These are phyloP conservation scores for Benitochromis conjunctus DNA, from an alignment of 2,113 vertebrate genomes.

Conservation along the genomic window DNA sequence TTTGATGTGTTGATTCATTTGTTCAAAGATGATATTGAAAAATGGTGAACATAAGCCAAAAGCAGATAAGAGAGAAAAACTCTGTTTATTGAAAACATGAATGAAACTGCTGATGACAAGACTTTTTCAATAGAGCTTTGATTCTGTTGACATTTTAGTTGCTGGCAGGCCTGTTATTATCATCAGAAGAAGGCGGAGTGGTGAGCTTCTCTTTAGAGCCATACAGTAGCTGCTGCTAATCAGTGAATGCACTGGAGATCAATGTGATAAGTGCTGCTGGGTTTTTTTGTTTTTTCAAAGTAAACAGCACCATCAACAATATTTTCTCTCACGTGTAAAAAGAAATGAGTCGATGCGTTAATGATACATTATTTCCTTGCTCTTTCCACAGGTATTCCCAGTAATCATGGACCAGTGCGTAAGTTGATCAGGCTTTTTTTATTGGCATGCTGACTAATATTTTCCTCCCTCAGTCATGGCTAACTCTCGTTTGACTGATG, in stretches of 20 bases:
- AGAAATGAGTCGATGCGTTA: not conserved
- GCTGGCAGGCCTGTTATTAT: slow-evolving; percentile 43
- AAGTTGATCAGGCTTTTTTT: slow-evolving; percentile 75
- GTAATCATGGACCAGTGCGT: slow-evolving; percentile 92
- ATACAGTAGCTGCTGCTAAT: slow-evolving; percentile 16
- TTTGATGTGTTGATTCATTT: not conserved
- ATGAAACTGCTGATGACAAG: not conserved
- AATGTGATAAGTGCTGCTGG: not conserved
- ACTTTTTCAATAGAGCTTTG: not conserved
- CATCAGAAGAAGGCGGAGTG: slow-evolving; percentile 36
- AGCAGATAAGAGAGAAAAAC: not conserved
- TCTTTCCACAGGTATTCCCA: slow-evolving; percentile 85
- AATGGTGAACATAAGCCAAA: not conserved
- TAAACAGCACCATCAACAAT: not conserved
- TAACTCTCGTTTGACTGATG: slow-evolving; percentile 9
- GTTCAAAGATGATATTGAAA: not conserved
- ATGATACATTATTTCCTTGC: slow-evolving; percentile 19
- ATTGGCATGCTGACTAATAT: slow-evolving; percentile 41
- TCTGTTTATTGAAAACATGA: not conserved
- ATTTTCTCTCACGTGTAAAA: not conserved
- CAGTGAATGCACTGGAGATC: slow-evolving; percentile 10
- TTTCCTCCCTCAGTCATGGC: slow-evolving; percentile 7
- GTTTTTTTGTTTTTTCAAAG: not conserved
- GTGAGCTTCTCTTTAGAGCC: not conserved
- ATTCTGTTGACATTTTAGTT: slow-evolving; percentile 43